phyloP scores from a whole-genome alignment of 2,888 invertebrate genomes.

The Calliphora vomitoria region DNA sequence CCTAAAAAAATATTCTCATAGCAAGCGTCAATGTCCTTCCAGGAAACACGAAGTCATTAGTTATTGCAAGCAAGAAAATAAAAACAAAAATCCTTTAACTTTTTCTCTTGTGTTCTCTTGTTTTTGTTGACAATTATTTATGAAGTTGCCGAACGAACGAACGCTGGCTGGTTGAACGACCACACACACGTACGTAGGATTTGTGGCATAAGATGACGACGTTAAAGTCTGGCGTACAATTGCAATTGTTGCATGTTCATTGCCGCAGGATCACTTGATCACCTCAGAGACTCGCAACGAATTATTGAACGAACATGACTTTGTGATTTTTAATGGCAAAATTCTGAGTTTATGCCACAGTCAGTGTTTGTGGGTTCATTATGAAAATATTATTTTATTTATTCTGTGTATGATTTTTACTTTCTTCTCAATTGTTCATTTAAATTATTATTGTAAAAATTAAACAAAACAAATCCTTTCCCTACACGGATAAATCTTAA shows the following conservation, averaged over 20 bases:
- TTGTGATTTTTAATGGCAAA: slow-evolving; percentile 51
- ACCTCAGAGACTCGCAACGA: slow-evolving; percentile 18
- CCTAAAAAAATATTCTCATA: slow-evolving; percentile 61
- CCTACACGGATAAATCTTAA: neutral
- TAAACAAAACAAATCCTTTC: slow-evolving; percentile 42
- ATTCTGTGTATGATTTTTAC: slow-evolving; percentile 30
- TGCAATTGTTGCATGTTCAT: slow-evolving; percentile 47
- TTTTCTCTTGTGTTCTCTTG: slow-evolving; percentile 27
- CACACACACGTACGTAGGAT: slow-evolving; percentile 24
- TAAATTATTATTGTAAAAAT: slow-evolving; percentile 18
- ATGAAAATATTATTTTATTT: slow-evolving; percentile 65
- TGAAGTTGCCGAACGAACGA: slow-evolving; percentile 65
- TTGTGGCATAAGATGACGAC: slow-evolving; percentile 45
- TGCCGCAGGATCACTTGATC: slow-evolving; percentile 14
- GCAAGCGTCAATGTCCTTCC: slow-evolving; percentile 31
- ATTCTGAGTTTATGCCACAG: slow-evolving; percentile 14
- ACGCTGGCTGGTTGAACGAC: neutral
- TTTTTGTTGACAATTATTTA: slow-evolving; percentile 68
- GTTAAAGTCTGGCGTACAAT: slow-evolving; percentile 28
- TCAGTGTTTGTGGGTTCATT: slow-evolving; percentile 40
- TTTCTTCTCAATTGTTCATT: slow-evolving; percentile 16
- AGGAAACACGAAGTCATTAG: slow-evolving; percentile 59
- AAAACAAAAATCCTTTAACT: slow-evolving; percentile 23
- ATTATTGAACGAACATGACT: slow-evolving; percentile 61
- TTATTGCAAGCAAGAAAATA: slow-evolving; percentile 48